These are phyloP conservation scores for Phylloscopus whistleri DNA, from an alignment of 2,113 vertebrate species.

Conservation along the genomic window DNA sequence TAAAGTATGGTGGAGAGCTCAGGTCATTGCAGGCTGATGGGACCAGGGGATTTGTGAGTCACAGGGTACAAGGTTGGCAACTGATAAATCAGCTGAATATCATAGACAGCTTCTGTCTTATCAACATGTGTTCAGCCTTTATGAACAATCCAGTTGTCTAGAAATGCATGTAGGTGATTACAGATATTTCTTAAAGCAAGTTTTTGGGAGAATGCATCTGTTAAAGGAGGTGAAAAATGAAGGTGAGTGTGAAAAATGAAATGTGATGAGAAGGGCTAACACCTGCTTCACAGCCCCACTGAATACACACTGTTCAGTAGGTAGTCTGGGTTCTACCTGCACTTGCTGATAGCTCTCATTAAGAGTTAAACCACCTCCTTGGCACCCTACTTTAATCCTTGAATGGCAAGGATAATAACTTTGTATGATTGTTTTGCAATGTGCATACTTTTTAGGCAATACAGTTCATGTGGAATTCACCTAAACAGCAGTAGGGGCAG, in stretches of 20 bases:
- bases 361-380: background rate
- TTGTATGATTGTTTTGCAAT: background rate
- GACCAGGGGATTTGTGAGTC: background rate
- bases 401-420: background rate
- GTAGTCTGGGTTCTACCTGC: background rate
- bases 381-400: background rate
- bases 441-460: background rate
- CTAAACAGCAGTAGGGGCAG: background rate
- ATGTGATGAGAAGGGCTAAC: background rate
- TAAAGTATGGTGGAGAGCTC: background rate
- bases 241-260: background rate
- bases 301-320: background rate
- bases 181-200: background rate
- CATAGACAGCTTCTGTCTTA: background rate
- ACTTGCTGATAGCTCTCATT: background rate
- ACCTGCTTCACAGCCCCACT: background rate
- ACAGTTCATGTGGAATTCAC: background rate
- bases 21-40: background rate
- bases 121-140: background rate
- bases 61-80: background rate
- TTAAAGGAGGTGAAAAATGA: background rate
- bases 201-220: background rate
- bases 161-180: background rate
- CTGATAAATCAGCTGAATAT: background rate
- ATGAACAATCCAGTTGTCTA: background rate